These are phyloP conservation scores for Trichosurus vulpecula DNA, from an alignment of 2,797 vertebrate species.

Conservation along the genomic window DNA sequence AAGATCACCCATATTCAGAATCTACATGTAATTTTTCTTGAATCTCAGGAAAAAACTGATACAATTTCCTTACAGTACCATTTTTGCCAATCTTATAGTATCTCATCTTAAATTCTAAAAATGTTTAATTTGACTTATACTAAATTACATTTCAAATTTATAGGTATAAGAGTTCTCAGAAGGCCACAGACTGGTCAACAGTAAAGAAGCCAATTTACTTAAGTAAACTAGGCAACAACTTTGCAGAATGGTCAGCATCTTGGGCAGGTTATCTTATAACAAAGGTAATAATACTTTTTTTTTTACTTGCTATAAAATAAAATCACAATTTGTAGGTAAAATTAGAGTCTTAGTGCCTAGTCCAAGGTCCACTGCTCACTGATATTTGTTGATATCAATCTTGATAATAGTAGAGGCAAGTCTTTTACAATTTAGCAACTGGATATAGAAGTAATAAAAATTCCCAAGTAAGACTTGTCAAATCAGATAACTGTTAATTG, in stretches of 20 bases:
- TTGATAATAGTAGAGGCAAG: neutral
- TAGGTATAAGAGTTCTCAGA: slow-evolving; percentile 98
- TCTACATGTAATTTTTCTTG: neutral
- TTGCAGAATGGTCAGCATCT: slow-evolving; percentile 98
- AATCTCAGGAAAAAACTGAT: neutral
- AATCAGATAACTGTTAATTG: neutral
- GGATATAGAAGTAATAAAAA: neutral
- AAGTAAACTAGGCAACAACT: slow-evolving; percentile 93
- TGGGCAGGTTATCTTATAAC: slow-evolving; percentile 98
- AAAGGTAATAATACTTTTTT: slow-evolving; percentile 89
- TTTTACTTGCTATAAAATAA: slow-evolving; percentile 32
- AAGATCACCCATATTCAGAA: neutral
- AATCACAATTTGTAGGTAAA: slow-evolving; percentile 43
- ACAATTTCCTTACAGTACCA: neutral
- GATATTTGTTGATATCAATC: neutral
- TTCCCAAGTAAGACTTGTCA: neutral
- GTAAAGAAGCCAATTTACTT: slow-evolving; percentile 97
- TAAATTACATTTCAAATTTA: slow-evolving; percentile 75
- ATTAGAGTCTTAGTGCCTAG: neutral
- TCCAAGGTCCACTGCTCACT: neutral
- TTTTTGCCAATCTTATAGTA: slow-evolving; percentile 2
- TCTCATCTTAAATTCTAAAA: slow-evolving; percentile 54
- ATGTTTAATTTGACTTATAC: slow-evolving; percentile 47
- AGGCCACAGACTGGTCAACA: slow-evolving; percentile 94
- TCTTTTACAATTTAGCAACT: neutral